A percentile compares a stretch with the other conserved stretches of the same genome.
Conservation (phyloP, 2,113 vertebrate genomes). For the Caracal caracal region DNA sequence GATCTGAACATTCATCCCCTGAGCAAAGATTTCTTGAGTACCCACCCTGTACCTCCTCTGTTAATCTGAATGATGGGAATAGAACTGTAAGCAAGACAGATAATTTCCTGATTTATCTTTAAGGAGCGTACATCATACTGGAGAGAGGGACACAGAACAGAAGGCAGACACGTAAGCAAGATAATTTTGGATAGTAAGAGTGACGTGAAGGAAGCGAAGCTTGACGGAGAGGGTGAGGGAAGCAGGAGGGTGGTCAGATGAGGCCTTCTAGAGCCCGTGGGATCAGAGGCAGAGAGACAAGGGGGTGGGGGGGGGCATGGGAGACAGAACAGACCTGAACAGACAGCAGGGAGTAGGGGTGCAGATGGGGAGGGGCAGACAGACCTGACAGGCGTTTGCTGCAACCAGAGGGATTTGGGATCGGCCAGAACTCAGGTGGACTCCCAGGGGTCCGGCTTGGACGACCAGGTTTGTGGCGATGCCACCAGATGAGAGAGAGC, state of each 20-base stretch:
- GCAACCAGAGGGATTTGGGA: not conserved
- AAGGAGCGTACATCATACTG: not conserved
- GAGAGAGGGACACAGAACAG: not conserved
- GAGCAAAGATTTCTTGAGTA: not conserved
- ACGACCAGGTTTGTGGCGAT: not conserved
- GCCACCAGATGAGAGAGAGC: not conserved
- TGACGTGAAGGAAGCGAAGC: not conserved
- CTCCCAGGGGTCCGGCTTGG: not conserved
- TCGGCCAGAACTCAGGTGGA: not conserved
- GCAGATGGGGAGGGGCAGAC: not conserved
- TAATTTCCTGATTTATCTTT: not conserved
- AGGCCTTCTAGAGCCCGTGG: not conserved
- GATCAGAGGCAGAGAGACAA: not conserved
- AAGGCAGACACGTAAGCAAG: not conserved
- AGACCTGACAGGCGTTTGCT: not conserved
- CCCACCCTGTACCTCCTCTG: not conserved
- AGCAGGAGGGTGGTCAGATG: not conserved
- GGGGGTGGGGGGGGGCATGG: not conserved
- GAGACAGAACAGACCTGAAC: not conserved
- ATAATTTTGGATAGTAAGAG: not conserved
- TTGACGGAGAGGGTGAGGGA: not conserved
- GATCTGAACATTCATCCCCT: not conserved
- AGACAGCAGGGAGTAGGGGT: not conserved
- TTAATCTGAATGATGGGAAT: not conserved
- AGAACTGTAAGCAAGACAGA: not conserved